Evolutionary conservation across 2,113 vertebrate genomes (phyloP), one percentile per base, ranked within the genome.

Genomic region (Rynchops niger): DNA sequence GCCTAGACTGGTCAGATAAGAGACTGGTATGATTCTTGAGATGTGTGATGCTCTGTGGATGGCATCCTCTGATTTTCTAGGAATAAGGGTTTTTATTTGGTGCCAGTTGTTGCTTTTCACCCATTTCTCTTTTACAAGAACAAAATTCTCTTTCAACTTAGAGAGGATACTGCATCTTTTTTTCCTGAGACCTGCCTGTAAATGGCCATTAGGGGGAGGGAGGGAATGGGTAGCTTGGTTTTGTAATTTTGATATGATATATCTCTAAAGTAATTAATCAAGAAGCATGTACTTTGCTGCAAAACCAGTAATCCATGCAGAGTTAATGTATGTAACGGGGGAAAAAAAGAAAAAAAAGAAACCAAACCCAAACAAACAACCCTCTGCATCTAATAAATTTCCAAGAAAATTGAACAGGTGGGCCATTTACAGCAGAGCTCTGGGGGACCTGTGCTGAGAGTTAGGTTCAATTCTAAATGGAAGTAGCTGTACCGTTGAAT

Each of bases 91-190:
- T 92, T 94, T 72, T 93, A 59, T 82, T 93, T 95, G 78, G n/a
- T 80, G n/a, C 55, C 69, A 66, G 58, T 91, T 91, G 71, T 92
- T 90, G 82, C 72, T 96, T 42, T 92, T 90, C 38, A 84, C 32
- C 5, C 82, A 84, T 87, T 87, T 95, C 72, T 93, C 36, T 95
- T 88, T 47, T 61, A 70, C 29, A 63, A 90, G 82, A 94, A 94
- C 66, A 88, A 94, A 77, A 70, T 40, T 83, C 18, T 66, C 80
- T 96, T 94, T 97, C 88, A 92, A 15, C 95, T 98, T 88, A 97
- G 93, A 97, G 96, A 97, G 96, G 93, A 94, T 97, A 98, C 96
- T 96, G 95, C 97, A 97, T 97, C 47, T 97, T 98, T 97, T 88
- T 97, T 85, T 96, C 93, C 88, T 92, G 94, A 97, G 88, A 94